Base-by-base conservation (phyloP, 2,797 vertebrate genomes). In the Sciurus vulgaris region DNA sequence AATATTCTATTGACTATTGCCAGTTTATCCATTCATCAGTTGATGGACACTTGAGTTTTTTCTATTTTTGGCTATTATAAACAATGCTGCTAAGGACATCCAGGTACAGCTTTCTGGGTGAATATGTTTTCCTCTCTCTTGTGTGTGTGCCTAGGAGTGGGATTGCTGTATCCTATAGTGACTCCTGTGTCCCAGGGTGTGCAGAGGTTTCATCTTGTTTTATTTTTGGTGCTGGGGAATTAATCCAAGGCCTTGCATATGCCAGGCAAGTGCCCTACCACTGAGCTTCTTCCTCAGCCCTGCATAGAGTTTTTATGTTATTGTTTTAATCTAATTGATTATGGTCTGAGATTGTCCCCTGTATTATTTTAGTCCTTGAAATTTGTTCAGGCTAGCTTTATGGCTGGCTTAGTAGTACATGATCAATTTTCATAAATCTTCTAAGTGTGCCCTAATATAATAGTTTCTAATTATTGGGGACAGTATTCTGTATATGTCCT, bases 251-350 rank as follows among this genome's bases (percentile, higher is more conserved):
- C 63, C 30, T 67, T 13, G 7, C 63, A 67, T 14, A 15, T 67
- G 33, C 63, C 63, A 67, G 63, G 30, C 14, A 67, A n/a, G 2
- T 67, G 63, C 30, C 2, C 30, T 67, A n/a, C 56, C 22, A 59
- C 63, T 30, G 63, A 67, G 63, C 30, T 67, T 15, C 28, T 17
- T 67, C 63, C 63, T 67, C 63, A n/a, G 38, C 63, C 63, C 63
- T 67, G 14, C 77, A 33, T 67, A 26, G 30, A 73, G 15, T 87
- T 72, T 87, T 74, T 74, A n/a, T 59, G 69, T 69, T 74, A 76
- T 26, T n/a, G 30, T 74, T 41, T 94, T 89, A 79, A 92, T 10
- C 59, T 56, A 79, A 92, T 56, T 30, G 20, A 85, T 24, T 92
- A 35, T 79, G 35, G 14, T 59, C 41, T 73, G 24, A 92, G 30